Base-by-base conservation (phyloP, 2,797 vertebrate genomes). In the Dendrocincla fuliginosa region DNA sequence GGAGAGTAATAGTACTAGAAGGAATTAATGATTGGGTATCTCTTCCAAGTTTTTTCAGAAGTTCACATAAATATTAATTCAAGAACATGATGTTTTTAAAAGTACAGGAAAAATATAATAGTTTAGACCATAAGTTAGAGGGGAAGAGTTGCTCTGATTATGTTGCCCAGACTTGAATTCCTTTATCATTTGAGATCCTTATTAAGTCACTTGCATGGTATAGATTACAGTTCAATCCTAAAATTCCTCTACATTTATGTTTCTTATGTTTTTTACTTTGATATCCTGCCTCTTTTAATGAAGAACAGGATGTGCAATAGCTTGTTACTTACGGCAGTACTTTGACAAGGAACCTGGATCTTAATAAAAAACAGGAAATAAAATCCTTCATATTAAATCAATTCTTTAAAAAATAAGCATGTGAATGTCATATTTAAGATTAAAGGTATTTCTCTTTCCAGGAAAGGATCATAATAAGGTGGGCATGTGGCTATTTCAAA, bases 321-420 rank as follows among this genome's bases (percentile, higher is more conserved):
- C 91, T 93, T 95, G 96, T 98, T 95, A 98, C 98, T 96, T 98
- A 96, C 95, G 97, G 97, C 96, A 98, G 96, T 97, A 97, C 75
- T 96, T 97, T 97, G 96, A 96, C 93, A 91, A 93, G 95, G 81
- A 95, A 95, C 93, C 94, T 94, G 89, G 89, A 90, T 95, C 94
- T 96, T 96, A 95, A 96, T 95, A 97, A 96, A 95, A 97, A 97
- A 97, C 95, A 98, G 98, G 98, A 98, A 98, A 98, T 98, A 98
- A 97, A 97, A 95, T 97, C 97, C 97, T 98, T 97, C 97, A 96
- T 97, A 95, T 97, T 97, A 97, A 98, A 98, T 98, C 97, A 98
- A 93, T 96, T 96, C 88, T 96, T 96, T 96, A 94, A 96, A 98
- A 97, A 97, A 92, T 96, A 98, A 97, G 97, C 98, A 98, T 96